Evolutionary conservation across 1,140 invertebrate genomes (phyloP).

Genomic region (Condylostylus longicornis): DNA sequence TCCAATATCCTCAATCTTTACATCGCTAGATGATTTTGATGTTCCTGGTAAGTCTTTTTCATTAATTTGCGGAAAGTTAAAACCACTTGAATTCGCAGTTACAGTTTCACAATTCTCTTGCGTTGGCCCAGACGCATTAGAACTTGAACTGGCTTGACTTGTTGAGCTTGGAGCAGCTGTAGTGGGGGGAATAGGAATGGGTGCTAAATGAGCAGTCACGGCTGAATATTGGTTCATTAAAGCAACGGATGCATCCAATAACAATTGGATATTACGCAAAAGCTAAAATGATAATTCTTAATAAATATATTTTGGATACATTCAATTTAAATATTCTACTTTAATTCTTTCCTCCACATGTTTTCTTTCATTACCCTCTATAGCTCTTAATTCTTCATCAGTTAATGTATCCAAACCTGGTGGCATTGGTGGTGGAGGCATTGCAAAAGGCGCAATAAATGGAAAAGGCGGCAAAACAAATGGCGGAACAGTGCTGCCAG

Average conservation of each 20-base stretch:
- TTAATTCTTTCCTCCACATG: conserved; percentile 81
- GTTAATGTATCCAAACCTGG: conserved; percentile 56
- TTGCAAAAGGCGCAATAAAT: conserved; percentile 31
- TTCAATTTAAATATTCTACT: conserved; percentile 18
- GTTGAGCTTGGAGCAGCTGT: conserved; percentile 35
- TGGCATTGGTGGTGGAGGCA: conserved; percentile 62
- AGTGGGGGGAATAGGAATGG: conserved; percentile 23
- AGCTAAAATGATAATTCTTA: conserved; percentile 13
- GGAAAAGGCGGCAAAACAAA: conserved; percentile 43
- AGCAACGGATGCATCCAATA: conserved; percentile 74
- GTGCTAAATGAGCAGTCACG: conserved; percentile 31
- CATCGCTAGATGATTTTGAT: conserved; percentile 13
- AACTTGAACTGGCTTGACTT: conserved; percentile 6
- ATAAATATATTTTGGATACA: neutral
- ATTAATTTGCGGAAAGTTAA: conserved; percentile 2
- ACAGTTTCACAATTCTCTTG: neutral
- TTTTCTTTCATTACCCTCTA: conserved; percentile 78
- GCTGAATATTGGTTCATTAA: conserved; percentile 80
- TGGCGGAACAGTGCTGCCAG: conserved; percentile 30
- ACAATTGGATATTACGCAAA: conserved; percentile 67
- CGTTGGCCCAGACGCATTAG: conserved; percentile 1
- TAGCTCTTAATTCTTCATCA: conserved; percentile 64
- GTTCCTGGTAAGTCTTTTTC: conserved; percentile 14
- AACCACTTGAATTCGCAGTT: neutral
- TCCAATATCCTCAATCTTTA: conserved; percentile 28